Conservation (phyloP, 1,140 invertebrate genomes). For the Cotesia typhae region DNA sequence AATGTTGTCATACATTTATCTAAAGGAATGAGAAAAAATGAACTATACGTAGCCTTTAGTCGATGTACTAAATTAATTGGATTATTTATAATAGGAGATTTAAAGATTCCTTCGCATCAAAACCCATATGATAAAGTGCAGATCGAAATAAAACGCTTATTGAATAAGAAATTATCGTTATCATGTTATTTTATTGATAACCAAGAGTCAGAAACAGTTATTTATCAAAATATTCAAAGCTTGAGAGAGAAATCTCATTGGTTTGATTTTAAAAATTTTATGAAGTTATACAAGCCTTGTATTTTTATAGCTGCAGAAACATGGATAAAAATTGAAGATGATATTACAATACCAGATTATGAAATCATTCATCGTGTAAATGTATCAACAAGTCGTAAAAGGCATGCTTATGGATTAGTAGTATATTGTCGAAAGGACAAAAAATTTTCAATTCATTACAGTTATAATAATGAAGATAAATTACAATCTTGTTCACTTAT, state of each 20-base stretch:
- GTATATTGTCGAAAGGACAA: no score
- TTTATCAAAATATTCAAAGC: conserved; percentile 32
- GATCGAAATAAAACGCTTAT: conserved; percentile 21
- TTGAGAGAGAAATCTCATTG: conserved; percentile 27
- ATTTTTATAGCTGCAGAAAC: no score
- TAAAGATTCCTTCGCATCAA: conserved; percentile 21
- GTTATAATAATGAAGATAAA: conserved; percentile 18
- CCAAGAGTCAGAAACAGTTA: conserved; percentile 19
- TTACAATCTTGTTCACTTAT: conserved; percentile 32
- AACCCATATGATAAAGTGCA: conserved; percentile 21
- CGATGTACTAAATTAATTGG: conserved; percentile 30
- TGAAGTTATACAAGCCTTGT: conserved; percentile 14
- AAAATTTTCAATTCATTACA: conserved; percentile 20
- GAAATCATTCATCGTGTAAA: no score
- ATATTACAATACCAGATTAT: no score
- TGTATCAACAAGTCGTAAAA: no score
- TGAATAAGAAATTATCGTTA: conserved; percentile 17
- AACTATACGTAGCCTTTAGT: conserved; percentile 39
- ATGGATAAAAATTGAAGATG: no score
- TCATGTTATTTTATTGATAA: conserved; percentile 21
- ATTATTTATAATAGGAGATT: conserved; percentile 29
- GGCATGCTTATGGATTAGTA: no score
- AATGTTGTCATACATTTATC: conserved; percentile 32
- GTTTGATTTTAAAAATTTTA: conserved; percentile 29
- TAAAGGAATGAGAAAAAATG: conserved; percentile 7